Evolutionary conservation across 2,888 invertebrate genomes (phyloP).

Genomic region (Philereme transversata): DNA sequence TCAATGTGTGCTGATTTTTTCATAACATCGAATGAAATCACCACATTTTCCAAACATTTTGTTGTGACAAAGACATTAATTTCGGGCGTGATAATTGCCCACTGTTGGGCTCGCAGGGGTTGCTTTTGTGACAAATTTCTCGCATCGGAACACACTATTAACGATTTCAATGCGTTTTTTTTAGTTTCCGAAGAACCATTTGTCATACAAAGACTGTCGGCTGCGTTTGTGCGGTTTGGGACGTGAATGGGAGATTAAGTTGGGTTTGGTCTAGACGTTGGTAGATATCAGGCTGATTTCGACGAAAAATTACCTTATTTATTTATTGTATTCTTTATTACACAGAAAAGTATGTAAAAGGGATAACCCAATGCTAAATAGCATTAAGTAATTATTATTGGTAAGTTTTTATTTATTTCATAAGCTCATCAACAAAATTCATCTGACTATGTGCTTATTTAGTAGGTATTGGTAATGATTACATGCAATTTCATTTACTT

Average conservation of each 20-base stretch:
- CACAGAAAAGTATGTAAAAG: too few species aligned
- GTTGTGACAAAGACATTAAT: slow-evolving; percentile 75
- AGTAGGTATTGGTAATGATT: too few species aligned
- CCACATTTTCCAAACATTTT: slow-evolving; percentile 15
- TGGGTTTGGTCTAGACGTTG: slow-evolving; percentile 19
- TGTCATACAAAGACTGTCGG: slow-evolving; percentile 66
- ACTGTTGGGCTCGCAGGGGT: slow-evolving; percentile 43
- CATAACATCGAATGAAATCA: neutral
- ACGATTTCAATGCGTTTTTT: slow-evolving; percentile 60
- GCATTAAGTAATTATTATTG: too few species aligned
- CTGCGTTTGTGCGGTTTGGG: slow-evolving; percentile 55
- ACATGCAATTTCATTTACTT: too few species aligned
- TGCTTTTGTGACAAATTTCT: slow-evolving; percentile 73
- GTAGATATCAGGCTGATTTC: neutral
- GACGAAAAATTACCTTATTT: too few species aligned
- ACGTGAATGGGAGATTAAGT: slow-evolving; percentile 24
- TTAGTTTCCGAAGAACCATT: slow-evolving; percentile 60
- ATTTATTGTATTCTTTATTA: too few species aligned
- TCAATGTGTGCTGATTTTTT: neutral
- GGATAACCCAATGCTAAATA: too few species aligned
- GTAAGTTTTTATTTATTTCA: too few species aligned
- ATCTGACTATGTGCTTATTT: too few species aligned
- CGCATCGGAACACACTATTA: slow-evolving; percentile 76
- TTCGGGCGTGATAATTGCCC: slow-evolving; percentile 76
- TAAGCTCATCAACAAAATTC: too few species aligned